Base-by-base conservation (phyloP, 2,888 invertebrate species). In the Athalia rosae region DNA sequence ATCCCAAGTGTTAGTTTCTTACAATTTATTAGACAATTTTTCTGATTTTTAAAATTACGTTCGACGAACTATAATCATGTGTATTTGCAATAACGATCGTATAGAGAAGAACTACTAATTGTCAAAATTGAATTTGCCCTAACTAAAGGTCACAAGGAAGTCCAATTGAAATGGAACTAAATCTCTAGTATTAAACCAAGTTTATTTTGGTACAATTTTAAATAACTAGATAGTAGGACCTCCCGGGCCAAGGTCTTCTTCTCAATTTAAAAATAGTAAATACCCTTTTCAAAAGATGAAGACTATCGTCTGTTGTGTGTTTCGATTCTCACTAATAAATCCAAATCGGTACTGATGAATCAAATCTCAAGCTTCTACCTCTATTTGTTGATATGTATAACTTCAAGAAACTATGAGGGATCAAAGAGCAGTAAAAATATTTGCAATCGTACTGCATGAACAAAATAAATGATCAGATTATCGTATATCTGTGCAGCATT, bases 391-490 rank as follows among this genome's bases (percentile, higher is more conserved):
- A 67, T 50, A 53, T 8, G 13, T 7, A 71, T 45, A 6, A 56
- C 4, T 53, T 58, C 56, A 43, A 13, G 9, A 71, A 56, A 56
- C 43, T 45, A 58, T 45, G n/a, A 56, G n/a, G 4, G 8, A 63
- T 11, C 58, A 43, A 61, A 45, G 50, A 48, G 74, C 74, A 62
- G 74, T 74, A 48, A 61, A 59, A 74, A 74, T 74, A 74, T 74
- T 74, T 74, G 59, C 62, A 48, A 74, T 61, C 74, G 59, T 74
- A 62, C 61, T 62, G 74, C 61, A 74, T 74, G 61, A 48, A 41
- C 50, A 74, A 8, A 56, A 74, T 61, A 48, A 74, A 74, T n/a
- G 4, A 74, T 61, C 28, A 28, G 48, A 47, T 48, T 61, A 61
- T 74, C 45, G 74, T 47, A 61, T 56, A 58, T 41, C 11, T 61